phyloP scores from a whole-genome alignment of 1,140 invertebrate genomes.

The Magallana gigas region DNA sequence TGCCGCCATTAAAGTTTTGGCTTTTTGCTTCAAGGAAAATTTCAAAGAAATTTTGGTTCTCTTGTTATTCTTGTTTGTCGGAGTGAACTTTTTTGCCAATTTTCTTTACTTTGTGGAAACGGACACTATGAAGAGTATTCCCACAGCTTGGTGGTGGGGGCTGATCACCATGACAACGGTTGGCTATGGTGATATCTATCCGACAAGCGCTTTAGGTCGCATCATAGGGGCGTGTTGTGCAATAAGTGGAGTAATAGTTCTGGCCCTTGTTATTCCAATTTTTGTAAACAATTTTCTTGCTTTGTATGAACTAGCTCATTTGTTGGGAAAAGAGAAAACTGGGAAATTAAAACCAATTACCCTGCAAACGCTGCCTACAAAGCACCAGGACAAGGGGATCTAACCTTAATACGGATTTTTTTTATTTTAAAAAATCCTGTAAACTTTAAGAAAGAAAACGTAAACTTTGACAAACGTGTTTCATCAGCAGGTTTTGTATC shows the following conservation, averaged over 20 bases:
- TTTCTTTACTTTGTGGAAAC: conserved; percentile 64
- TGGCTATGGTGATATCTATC: conserved; percentile 87
- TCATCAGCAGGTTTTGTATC: no score
- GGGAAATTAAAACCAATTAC: not conserved
- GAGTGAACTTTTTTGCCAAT: conserved; percentile 64
- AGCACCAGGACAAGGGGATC: no score
- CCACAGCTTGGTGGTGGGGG: conserved; percentile 97
- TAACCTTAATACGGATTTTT: no score
- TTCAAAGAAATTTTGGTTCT: conserved; percentile 62
- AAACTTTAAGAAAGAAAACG: no score
- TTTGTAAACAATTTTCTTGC: conserved; percentile 82
- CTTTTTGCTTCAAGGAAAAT: conserved; percentile 85
- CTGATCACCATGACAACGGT: conserved; percentile 98
- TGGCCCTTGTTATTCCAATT: conserved; percentile 92
- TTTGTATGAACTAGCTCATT: conserved; percentile 38
- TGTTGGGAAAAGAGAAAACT: not conserved
- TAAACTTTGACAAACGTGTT: no score
- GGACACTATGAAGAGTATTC: conserved; percentile 85
- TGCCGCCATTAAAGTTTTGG: conserved; percentile 96
- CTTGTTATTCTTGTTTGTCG: conserved; percentile 61
- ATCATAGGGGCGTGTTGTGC: conserved; percentile 90
- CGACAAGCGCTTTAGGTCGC: conserved; percentile 68
- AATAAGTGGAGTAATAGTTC: conserved; percentile 91
- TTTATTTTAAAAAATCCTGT: no score
- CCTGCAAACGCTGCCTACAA: not conserved